Base-by-base conservation (phyloP, 2,113 vertebrate species). In the Piaya cayana region DNA sequence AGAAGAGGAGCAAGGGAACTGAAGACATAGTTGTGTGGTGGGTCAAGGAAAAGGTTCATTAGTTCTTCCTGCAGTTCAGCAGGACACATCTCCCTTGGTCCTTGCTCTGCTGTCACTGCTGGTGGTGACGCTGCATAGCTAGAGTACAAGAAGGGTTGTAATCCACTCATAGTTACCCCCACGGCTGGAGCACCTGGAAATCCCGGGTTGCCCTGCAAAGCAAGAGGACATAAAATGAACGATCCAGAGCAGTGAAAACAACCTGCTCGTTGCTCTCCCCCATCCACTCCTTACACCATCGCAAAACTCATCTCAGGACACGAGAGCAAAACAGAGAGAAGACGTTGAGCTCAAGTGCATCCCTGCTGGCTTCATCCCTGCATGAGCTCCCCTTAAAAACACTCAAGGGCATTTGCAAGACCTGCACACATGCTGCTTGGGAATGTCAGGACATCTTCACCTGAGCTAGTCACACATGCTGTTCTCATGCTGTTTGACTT, bases 121-220 rank as follows among this genome's bases (percentile, higher is more conserved):
- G 71, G 39, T 64, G 32, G 9, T 19, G 36, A 11, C 15, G 17
- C 19, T 50, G 29, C 9, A 12, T 5, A 26, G 39, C 20, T 52
- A 52, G 45, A 29, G 69, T 69, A 75, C n/a, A 82, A 45, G 42
- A 29, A 76, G 8, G 21, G 25, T 8, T 29, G 10, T 5, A 15
- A 70, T 37, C 22, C 25, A 26, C 23, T 53, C 62, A 82, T 84
- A 91, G 77, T 98, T 98, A 99, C 98, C 95, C 98, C 98, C 97
- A 98, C 97, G 23, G 98, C 98, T 88, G 98, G 98, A 84, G 98
- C 98, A 82, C 98, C 98, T 55, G 98, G 98, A 70, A 88, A 80
- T 93, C 98, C 99, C 85, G 96, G 97, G 11, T 82, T 97, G n/a
- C 98, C 98, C 97, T 98, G 78, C 64, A 69, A 93, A 72, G 36